Base-by-base conservation (phyloP, 2,113 vertebrate species). In the rabbit (Oryctolagus cuniculus) region DNA sequence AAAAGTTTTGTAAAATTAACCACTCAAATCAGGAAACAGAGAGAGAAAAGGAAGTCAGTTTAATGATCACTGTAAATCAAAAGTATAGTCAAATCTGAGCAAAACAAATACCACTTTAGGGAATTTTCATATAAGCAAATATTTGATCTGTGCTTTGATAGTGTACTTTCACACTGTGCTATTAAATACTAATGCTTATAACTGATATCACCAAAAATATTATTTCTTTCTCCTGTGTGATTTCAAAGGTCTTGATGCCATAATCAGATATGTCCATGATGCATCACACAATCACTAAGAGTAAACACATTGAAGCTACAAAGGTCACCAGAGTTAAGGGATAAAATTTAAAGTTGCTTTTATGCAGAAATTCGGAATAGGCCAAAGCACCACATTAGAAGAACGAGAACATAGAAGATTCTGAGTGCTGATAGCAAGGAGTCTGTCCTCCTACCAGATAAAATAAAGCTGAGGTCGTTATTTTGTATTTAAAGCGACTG, bases 281-380 rank as follows among this genome's bases (percentile, higher is more conserved):
- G 75, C 90, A 90, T 95, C 94, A 93, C 58, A 81, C 38, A 85
- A 80, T 91, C 78, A 78, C 53, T 61, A 93, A 96, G 78, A 95
- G 69, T 81, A 44, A 94, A 97, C 90, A 78, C 89, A 96, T 88
- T 89, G 91, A 97, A 96, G 80, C 87, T 95, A 94, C 96, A 92
- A 77, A 95, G 89, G 55, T 96, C 89, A 97, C 78, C 91, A 81
- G 64, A 75, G 69, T 58, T 22, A 11, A 53, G 10, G 38, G 58
- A 31, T 10, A 88, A 79, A 66, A 81, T 69, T 66, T 27, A 22
- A 53, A 92, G 75, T 22, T 15, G 6, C 22, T 36, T 6, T 38
- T 8, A 15, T 63, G 24, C 44, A 44, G 51, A 81, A 92, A 85
- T 88, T 82, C 31, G 85, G 58, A 22, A 34, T 25, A 89, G 1